phyloP scores from a whole-genome alignment of 2,797 vertebrate species.

The Acanthis flammea region DNA sequence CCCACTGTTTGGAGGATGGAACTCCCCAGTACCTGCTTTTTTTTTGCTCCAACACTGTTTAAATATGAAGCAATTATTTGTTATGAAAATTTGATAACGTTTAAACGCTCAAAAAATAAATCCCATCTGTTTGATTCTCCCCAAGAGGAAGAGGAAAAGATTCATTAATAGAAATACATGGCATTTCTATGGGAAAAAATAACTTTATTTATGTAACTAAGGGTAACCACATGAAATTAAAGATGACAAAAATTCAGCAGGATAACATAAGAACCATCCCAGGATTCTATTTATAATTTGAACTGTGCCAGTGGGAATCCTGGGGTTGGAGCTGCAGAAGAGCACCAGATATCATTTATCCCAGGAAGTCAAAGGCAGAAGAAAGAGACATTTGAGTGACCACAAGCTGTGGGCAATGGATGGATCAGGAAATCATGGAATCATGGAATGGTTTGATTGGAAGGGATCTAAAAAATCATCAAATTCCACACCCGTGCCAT shows the following conservation, averaged over 20 bases:
- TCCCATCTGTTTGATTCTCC: slow-evolving; percentile 28
- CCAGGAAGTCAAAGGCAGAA: not conserved
- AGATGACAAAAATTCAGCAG: not conserved
- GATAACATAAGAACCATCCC: not conserved
- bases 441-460: not conserved
- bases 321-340: not conserved
- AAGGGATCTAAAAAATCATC: not conserved
- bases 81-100: not conserved
- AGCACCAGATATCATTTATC: not conserved
- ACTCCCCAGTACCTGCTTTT: not conserved
- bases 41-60: not conserved
- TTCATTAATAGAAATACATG: slow-evolving; percentile 33
- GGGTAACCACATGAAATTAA: not conserved
- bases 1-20: not conserved
- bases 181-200: not conserved
- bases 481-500: accelerated
- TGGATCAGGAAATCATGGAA: not conserved
- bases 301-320: not conserved
- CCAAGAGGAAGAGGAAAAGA: not conserved
- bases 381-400: not conserved
- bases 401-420: not conserved
- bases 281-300: not conserved
- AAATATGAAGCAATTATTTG: not conserved
- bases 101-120: slow-evolving; percentile 27
- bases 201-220: not conserved